These are phyloP conservation scores for Noturus placidus DNA, from an alignment of 2,113 vertebrate species.

Conservation along the genomic window DNA sequence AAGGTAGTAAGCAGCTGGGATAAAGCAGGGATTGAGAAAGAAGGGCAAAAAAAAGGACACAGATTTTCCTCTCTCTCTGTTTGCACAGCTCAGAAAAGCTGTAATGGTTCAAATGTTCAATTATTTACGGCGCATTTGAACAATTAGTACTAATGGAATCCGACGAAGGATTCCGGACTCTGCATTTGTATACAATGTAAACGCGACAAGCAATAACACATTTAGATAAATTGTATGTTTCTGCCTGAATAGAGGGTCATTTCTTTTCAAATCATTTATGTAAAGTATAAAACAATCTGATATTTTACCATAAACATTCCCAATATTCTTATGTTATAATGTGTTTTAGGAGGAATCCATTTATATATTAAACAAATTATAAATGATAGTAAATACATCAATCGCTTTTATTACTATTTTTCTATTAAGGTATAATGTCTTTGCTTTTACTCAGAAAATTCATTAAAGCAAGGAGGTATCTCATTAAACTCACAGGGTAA, in stretches of 20 bases:
- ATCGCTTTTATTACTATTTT: background rate
- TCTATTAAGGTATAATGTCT: background rate
- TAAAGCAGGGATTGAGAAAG: background rate
- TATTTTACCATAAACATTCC: background rate
- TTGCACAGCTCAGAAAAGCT: background rate
- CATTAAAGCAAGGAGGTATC: conserved; percentile 6
- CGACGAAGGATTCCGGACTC: background rate
- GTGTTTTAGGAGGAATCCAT: background rate
- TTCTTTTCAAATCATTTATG: background rate
- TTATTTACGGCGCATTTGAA: background rate
- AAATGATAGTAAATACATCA: background rate
- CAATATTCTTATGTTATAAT: background rate
- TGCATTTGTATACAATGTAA: background rate
- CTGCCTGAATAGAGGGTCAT: background rate
- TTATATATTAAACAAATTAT: background rate
- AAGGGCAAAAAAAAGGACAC: background rate
- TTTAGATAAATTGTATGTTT: background rate
- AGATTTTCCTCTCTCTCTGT: background rate
- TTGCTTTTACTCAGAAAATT: conserved; percentile 4
- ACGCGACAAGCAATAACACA: background rate
- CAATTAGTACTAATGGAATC: background rate
- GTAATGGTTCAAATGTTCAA: background rate
- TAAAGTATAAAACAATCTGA: background rate
- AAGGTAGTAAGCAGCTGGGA: background rate
- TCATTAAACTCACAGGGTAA: conserved; percentile 25